Evolutionary conservation across 2,113 vertebrate species (phyloP), one percentile per base, ranked within the genome.

Genomic region (Phrynosoma blainvillii): DNA sequence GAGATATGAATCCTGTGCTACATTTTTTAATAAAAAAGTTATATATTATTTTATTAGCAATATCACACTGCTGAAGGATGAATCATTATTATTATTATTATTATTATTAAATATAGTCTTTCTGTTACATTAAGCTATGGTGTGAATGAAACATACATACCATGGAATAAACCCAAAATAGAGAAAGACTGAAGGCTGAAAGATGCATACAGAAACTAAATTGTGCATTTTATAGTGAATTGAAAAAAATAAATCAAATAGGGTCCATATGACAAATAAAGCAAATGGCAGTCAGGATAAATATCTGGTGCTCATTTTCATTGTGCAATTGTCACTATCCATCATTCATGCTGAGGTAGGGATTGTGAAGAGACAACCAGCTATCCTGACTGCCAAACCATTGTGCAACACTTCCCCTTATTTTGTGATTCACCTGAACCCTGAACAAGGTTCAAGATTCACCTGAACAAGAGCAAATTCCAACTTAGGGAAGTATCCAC

Each of bases 61-160:
- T 91, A 89, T 87, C 84, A 0, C 71, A 1, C 56, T 88, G 85
- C 25, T 88, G 86, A 81, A 93, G 92, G 86, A 54, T 25, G 40
- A 54, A 87, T 85, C 0, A 87, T 87, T 89, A n/a, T 91, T 87
- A 5, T 47, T 47, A 47, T 47, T 47, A n/a, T n/a, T n/a, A n/a
- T n/a, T n/a, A n/a, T n/a, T n/a, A n/a, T n/a, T n/a, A n/a, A n/a
- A n/a, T 85, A 84, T 47, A 68, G 79, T 42, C 87, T 88, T 88
- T 92, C 65, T 91, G 71, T 86, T 90, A 84, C 73, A 85, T 83
- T 90, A 65, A 90, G 80, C 88, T 87, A 47, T 52, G 71, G 56
- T 71, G 12, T 79, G 77, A 82, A 89, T 71, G 89, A 90, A 90
- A 84, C 62, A 42, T 21, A 32, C 74, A 77, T 59, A 32, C 42